Percentiles rank a stretch among this genome's conserved stretches.
Conservation (phyloP, 2,888 invertebrate species). For the Formica aserva region DNA sequence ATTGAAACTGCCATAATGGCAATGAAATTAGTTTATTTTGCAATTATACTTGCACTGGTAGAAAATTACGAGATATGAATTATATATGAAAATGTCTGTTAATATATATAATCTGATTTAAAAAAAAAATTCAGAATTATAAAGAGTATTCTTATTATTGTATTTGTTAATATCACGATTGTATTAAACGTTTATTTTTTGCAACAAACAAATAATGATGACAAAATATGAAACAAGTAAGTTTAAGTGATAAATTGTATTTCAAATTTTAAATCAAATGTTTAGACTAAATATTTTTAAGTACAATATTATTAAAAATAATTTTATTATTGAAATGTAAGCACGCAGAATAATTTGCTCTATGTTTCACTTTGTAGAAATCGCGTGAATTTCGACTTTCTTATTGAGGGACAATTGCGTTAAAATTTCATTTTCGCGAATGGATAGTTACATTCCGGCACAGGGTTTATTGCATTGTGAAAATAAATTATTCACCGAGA, state of each 20-base stretch:
- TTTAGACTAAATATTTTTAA: background rate
- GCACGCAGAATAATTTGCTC: background rate
- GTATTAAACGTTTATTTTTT: background rate
- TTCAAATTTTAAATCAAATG: background rate
- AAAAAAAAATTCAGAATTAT: background rate
- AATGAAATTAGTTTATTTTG: constrained; percentile 40
- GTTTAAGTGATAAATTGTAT: background rate
- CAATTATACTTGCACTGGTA: constrained; percentile 7
- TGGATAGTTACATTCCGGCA: constrained; percentile 39
- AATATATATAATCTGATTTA: background rate
- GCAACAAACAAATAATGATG: background rate
- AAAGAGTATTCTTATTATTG: background rate
- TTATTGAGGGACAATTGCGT: constrained; percentile 53
- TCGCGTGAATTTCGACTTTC: constrained; percentile 36
- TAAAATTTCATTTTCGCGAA: constrained; percentile 55
- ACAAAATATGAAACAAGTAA: background rate
- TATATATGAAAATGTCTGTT: constrained; percentile 13
- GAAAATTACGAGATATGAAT: constrained; percentile 28
- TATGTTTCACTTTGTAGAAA: constrained; percentile 29
- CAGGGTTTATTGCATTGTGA: constrained; percentile 42
- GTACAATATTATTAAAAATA: background rate
- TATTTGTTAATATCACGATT: background rate
- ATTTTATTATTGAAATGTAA: constrained; percentile 12
- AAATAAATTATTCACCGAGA: constrained; percentile 48
- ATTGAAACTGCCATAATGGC: constrained; percentile 40